phyloP scores from a whole-genome alignment of 1,140 invertebrate genomes.

The Phortica variegata region DNA sequence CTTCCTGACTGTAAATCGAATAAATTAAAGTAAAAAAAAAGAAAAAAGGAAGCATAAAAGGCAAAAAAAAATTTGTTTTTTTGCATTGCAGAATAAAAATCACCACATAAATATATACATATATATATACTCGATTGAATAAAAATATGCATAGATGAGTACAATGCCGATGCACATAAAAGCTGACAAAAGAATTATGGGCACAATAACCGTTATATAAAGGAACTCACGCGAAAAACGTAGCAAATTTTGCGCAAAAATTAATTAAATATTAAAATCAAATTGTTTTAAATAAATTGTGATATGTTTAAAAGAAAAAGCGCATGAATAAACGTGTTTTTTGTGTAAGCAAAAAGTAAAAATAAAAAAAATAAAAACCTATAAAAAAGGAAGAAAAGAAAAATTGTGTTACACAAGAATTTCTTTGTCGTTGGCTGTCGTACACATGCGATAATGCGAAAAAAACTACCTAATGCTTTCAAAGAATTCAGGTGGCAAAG shows the following conservation, averaged over 20 bases:
- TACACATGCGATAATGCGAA: constrained; percentile 13
- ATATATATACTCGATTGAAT: too few relatives aligned
- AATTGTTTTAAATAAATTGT: constrained; percentile 19
- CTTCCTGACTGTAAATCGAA: constrained; percentile 29
- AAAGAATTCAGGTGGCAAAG: constrained; percentile 17
- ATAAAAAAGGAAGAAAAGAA: constrained; percentile 14
- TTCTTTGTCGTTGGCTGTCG: too few relatives aligned
- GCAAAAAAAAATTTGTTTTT: constrained; percentile 23
- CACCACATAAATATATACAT: constrained; percentile 5
- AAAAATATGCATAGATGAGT: too few relatives aligned
- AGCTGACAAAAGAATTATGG: constrained; percentile 21
- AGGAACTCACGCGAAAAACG: constrained; percentile 11
- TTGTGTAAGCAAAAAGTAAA: constrained; percentile 10
- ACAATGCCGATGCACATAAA: too few relatives aligned
- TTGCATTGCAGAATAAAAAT: too few relatives aligned
- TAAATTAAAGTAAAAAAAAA: constrained; percentile 36
- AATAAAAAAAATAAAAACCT: too few relatives aligned
- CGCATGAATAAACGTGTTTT: constrained; percentile 8
- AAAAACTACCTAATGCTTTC: constrained; percentile 16
- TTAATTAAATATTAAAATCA: constrained; percentile 5
- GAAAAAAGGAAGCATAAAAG: constrained; percentile 43
- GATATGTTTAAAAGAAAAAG: constrained; percentile 8
- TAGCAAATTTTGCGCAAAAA: constrained; percentile 8
- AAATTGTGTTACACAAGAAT: too few relatives aligned
- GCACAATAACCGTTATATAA: constrained; percentile 8